Percentiles rank a stretch among this genome's conserved stretches.
These are phyloP conservation scores for Ceratina australensis DNA, from an alignment of 1,140 invertebrate species.

Conservation along the genomic window DNA sequence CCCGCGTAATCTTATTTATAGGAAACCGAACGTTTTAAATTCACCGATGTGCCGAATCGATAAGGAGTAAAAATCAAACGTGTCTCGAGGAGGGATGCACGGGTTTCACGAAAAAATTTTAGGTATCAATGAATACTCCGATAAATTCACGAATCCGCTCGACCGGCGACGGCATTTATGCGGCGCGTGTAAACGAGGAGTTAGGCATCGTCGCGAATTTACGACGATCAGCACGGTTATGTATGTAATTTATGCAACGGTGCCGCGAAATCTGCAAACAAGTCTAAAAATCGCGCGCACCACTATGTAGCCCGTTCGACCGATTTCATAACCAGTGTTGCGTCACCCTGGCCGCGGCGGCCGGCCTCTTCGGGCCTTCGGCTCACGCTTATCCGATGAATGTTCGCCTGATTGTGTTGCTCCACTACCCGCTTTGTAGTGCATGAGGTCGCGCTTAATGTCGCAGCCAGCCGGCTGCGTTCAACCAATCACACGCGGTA, in stretches of 20 bases:
- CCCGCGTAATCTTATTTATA: not conserved
- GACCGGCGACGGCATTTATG: not conserved
- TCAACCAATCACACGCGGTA: constrained; percentile 29
- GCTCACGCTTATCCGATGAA: constrained; percentile 36
- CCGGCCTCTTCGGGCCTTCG: constrained; percentile 1
- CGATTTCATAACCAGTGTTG: constrained; percentile 70
- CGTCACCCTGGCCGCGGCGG: constrained; percentile 54
- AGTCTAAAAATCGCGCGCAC: constrained; percentile 70
- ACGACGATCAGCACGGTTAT: constrained; percentile 45
- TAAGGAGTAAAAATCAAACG: not conserved
- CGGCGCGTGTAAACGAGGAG: constrained; percentile 6
- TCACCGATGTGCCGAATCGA: not conserved
- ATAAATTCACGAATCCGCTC: constrained; percentile 29
- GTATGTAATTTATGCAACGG: constrained; percentile 67
- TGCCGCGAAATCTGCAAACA: constrained; percentile 69
- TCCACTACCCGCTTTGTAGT: constrained; percentile 16
- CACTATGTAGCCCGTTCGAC: constrained; percentile 63
- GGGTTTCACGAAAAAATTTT: constrained; percentile 19
- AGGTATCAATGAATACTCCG: constrained; percentile 23
- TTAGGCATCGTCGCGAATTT: constrained; percentile 57
- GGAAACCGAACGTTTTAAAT: not conserved
- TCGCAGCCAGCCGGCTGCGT: not conserved
- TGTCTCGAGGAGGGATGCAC: not conserved
- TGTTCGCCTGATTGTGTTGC: constrained; percentile 31
- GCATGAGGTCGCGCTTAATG: constrained; percentile 19